Evolutionary conservation across 2,797 vertebrate genomes (phyloP).

Genomic region (Acrocephalus scirpaceus): DNA sequence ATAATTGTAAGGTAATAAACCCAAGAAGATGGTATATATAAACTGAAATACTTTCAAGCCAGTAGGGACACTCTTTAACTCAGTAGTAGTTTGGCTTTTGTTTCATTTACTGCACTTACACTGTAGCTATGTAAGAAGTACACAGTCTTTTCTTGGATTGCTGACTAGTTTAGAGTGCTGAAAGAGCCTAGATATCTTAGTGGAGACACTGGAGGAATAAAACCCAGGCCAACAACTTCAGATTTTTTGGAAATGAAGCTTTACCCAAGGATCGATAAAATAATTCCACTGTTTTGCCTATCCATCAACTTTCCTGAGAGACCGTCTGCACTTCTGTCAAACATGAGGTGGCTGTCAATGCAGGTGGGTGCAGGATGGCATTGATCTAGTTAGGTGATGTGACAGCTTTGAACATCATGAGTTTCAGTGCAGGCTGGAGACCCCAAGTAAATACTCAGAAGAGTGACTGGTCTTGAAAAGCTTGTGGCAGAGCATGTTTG

Average conservation of each 20-base stretch:
- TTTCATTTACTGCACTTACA: background rate
- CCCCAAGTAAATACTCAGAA: background rate
- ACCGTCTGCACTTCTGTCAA: background rate
- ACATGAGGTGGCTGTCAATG: background rate
- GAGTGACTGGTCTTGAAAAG: background rate
- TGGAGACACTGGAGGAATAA: background rate
- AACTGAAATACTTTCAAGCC: background rate
- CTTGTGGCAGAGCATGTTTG: fast-evolving
- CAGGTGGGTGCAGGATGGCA: background rate
- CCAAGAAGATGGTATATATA: background rate
- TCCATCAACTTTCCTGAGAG: background rate
- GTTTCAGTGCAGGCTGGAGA: background rate
- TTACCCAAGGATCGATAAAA: background rate
- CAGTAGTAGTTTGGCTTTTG: background rate
- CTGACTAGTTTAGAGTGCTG: background rate
- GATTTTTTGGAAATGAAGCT: background rate
- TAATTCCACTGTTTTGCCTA: background rate
- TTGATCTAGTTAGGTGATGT: background rate
- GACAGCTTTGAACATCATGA: background rate
- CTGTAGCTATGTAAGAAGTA: background rate
- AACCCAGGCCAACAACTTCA: background rate
- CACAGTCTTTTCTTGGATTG: background rate
- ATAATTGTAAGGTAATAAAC: background rate
- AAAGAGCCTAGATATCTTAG: background rate
- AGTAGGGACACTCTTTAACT: background rate